Evolutionary conservation across 2,888 invertebrate genomes (phyloP).

Genomic region (Helleia helle): DNA sequence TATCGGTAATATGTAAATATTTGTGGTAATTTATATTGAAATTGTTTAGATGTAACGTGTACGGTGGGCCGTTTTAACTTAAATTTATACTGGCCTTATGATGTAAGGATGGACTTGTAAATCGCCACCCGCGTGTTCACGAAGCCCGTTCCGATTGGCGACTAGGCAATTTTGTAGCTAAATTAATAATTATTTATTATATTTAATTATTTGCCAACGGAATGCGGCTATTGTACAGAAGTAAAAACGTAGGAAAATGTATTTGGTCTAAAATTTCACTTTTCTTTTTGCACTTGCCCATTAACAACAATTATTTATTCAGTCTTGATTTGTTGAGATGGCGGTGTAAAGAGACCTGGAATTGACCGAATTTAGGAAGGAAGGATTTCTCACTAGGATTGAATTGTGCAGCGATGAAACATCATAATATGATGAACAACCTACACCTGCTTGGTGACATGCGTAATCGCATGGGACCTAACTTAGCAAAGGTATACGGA

Average conservation of each 20-base stretch:
- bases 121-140: constrained; percentile 73
- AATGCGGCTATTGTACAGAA: constrained; percentile 71
- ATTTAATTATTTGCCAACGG: constrained; percentile 67
- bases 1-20: constrained; percentile 63
- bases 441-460: constrained; percentile 10
- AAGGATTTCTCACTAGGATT: constrained; percentile 33
- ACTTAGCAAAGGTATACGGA: constrained; percentile 62
- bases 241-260: constrained; percentile 51
- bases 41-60: constrained; percentile 60
- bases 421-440: constrained; percentile 12
- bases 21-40: constrained; percentile 66
- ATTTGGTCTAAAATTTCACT: constrained; percentile 37
- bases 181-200: constrained; percentile 65
- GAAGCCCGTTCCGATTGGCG: constrained; percentile 66
- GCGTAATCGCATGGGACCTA: constrained; percentile 39
- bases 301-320: constrained; percentile 11
- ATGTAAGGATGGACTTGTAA: constrained; percentile 63
- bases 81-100: constrained; percentile 39
- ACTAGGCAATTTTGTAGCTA: constrained; percentile 69
- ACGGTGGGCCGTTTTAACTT: constrained; percentile 43
- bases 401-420: constrained; percentile 12
- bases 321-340: constrained; percentile 19
- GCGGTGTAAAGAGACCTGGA: constrained; percentile 27
- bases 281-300: constrained; percentile 16
- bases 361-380: constrained; percentile 34